Evolutionary conservation across 2,888 invertebrate genomes (phyloP), one percentile per base, ranked within the genome.

Genomic region (Sinelater perroti): DNA sequence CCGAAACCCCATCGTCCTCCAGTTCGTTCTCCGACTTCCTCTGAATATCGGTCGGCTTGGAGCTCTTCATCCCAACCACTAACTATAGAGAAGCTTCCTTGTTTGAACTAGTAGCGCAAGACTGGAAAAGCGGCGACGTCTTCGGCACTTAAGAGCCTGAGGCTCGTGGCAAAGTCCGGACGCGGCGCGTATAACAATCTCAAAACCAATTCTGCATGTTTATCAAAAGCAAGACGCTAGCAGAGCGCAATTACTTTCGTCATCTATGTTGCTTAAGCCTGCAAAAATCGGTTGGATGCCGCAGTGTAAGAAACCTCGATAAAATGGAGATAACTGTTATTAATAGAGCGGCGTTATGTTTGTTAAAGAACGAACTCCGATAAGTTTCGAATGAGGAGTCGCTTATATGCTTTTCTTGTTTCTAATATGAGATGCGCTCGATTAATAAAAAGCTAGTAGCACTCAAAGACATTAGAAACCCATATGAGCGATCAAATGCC

Each of bases 11-110:
- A 30, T 53, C 30, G 20, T 35, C 14, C 6, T 30, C 11, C 6
- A 11, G 13, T 7, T 40, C 40, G 1, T 7, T 3, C 2, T 20
- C 31, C 13, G 11, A 30, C 2, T 6, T 14, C 10, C 8, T 13
- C 6, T 13, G 8, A 14, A 40, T 51, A n/a, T 51, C 30, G 7
- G 51, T 51, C 1, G 51, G 40, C 17, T 31, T 8, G 8, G 51
- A 38, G n/a, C 51, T 30, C 42, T 42, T 42, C 51, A 51, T 51
- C 21, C 42, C 42, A n/a, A n/a, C 24, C 4, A 7, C 4, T 4
- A 24, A 24, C 4, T 6, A 24, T 24, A 24, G 7, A 24, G 24
- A 24, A 24, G 4, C 10, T 28, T 28, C 10, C 28, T 28, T 3
- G 28, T 28, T 28, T 28, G n/a, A 2, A 28, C 28, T n/a, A 3